These are phyloP conservation scores for Corythornis cristatus DNA, from an alignment of 2,113 vertebrate genomes.

Conservation along the genomic window DNA sequence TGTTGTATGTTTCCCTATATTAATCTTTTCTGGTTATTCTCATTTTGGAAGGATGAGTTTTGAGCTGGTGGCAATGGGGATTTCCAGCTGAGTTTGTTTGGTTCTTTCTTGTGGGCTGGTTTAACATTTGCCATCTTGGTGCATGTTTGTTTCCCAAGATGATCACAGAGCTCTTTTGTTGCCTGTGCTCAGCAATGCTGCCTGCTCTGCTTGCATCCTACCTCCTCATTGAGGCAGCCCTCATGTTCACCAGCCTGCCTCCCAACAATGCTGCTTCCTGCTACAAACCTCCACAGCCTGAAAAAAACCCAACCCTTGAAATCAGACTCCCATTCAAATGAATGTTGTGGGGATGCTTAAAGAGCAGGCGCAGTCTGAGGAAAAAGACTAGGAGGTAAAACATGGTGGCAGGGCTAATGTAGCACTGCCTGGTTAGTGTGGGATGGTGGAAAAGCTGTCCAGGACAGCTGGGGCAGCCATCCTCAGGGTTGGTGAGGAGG, in stretches of 20 bases:
- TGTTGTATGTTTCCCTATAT: background rate
- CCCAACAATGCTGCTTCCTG: rapidly evolving
- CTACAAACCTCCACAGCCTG: background rate
- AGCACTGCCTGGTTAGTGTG: rapidly evolving
- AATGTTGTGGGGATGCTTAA: background rate
- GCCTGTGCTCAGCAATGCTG: background rate
- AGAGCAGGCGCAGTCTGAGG: background rate
- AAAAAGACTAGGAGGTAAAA: background rate
- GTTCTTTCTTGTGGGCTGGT: background rate
- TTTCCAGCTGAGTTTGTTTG: background rate
- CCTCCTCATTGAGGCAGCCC: background rate
- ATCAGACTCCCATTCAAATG: background rate
- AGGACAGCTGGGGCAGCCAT: rapidly evolving
- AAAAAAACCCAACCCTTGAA: background rate
- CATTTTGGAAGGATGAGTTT: background rate
- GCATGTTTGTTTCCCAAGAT: background rate
- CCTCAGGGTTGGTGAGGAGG: rapidly evolving
- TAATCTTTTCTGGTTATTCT: background rate
- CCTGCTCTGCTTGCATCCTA: background rate
- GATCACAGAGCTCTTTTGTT: background rate
- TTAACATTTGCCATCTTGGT: background rate
- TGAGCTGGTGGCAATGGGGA: rapidly evolving
- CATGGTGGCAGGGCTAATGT: rapidly evolving
- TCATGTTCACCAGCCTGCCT: background rate
- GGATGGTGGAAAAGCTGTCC: background rate